phyloP scores from a whole-genome alignment of 2,888 invertebrate species.

The Hipparchia semele region DNA sequence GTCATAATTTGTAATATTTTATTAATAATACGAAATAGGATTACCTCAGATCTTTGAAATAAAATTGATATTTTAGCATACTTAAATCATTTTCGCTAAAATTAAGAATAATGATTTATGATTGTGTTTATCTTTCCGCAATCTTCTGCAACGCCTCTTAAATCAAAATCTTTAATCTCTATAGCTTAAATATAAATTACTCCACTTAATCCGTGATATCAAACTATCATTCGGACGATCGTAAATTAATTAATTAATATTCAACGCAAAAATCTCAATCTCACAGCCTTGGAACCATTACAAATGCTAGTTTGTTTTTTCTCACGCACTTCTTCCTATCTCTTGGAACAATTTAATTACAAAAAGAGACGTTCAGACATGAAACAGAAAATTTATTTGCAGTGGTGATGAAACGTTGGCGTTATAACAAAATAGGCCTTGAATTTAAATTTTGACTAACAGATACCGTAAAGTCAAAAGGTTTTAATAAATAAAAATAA shows the following conservation, averaged over 20 bases:
- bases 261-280: slow-evolving; percentile 55
- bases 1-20: neutral
- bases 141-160: neutral
- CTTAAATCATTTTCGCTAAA: neutral
- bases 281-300: slow-evolving; percentile 57
- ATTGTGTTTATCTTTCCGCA: neutral
- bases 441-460: neutral
- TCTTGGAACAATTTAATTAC: slow-evolving; percentile 46
- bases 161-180: slow-evolving; percentile 15
- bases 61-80: neutral
- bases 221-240: slow-evolving; percentile 40
- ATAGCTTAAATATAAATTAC: slow-evolving; percentile 19
- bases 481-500: neutral
- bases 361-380: slow-evolving; percentile 41
- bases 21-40: neutral
- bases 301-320: slow-evolving; percentile 48
- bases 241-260: slow-evolving; percentile 56
- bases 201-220: slow-evolving; percentile 14
- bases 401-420: slow-evolving; percentile 31
- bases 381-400: slow-evolving; percentile 25
- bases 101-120: neutral
- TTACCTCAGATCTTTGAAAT: neutral
- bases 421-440: slow-evolving; percentile 15
- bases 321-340: slow-evolving; percentile 59
- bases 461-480: neutral